Conservation (phyloP, 1,140 invertebrate genomes). For the Philotrypesis tridentata region DNA sequence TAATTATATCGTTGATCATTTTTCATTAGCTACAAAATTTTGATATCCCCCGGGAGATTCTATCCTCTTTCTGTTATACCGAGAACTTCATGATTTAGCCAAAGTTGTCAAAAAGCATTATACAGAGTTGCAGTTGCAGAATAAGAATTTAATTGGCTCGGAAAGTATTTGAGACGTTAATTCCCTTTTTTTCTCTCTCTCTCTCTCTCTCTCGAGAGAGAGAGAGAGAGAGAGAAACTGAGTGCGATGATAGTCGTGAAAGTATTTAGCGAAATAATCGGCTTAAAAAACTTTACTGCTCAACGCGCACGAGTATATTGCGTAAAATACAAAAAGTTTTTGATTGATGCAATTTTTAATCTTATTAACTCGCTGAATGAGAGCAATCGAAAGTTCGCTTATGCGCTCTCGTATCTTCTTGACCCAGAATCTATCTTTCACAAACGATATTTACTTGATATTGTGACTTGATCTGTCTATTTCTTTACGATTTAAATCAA, state of each 20-base stretch:
- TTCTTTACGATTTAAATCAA: too few relatives aligned
- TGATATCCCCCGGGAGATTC: too few relatives aligned
- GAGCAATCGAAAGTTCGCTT: neutral
- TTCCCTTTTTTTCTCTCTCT: neutral
- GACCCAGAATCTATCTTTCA: neutral
- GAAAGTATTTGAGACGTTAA: neutral
- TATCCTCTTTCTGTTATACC: too few relatives aligned
- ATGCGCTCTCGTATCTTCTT: neutral
- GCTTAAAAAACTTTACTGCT: neutral
- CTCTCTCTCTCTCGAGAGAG: neutral
- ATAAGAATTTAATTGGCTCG: neutral
- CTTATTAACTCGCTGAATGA: neutral
- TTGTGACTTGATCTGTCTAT: neutral
- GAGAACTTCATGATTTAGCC: too few relatives aligned
- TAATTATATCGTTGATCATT: slow-evolving; percentile 49
- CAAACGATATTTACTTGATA: neutral
- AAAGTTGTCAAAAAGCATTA: too few relatives aligned
- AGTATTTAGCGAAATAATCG: slow-evolving; percentile 24
- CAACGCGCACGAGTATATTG: neutral
- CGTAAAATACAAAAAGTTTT: slow-evolving; percentile 7
- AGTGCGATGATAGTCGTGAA: neutral
- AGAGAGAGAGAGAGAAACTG: too few relatives aligned
- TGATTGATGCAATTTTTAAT: slow-evolving; percentile 16
- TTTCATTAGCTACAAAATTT: neutral
- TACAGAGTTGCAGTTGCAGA: neutral